A percentile compares a stretch with the other conserved stretches of the same genome.
Evolutionary conservation across 2,888 invertebrate genomes (phyloP).

Genomic region (Xylota segnis): DNA sequence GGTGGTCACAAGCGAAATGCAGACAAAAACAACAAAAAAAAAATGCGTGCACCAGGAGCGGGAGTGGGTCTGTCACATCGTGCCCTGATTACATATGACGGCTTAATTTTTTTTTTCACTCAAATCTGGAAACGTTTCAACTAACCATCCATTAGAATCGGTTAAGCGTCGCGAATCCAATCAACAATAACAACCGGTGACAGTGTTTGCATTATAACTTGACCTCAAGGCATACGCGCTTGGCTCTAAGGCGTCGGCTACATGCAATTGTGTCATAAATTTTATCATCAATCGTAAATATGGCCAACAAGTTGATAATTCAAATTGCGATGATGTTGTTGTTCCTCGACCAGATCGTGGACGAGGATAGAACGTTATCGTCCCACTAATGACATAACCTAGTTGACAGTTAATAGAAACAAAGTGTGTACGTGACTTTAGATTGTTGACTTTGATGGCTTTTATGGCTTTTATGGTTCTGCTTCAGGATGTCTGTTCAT

Average conservation of each 20-base stretch:
- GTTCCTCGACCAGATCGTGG: slow-evolving; percentile 6
- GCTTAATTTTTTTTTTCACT: slow-evolving; percentile 9
- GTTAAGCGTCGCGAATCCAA: slow-evolving; percentile 36
- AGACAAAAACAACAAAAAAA: slow-evolving; percentile 31
- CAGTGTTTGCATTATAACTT: slow-evolving; percentile 9
- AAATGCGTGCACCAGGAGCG: slow-evolving; percentile 49
- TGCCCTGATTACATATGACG: slow-evolving; percentile 54
- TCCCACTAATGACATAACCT: slow-evolving; percentile 18
- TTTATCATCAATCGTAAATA: slow-evolving; percentile 24
- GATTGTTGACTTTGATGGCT: not conserved
- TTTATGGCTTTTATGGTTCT: not conserved
- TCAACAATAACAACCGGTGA: slow-evolving; percentile 22
- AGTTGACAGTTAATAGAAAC: not conserved
- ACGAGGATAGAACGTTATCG: slow-evolving; percentile 10
- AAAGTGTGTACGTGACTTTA: slow-evolving; percentile 12
- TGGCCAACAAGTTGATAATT: not conserved
- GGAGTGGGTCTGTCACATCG: slow-evolving; percentile 44
- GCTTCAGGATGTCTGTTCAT: slow-evolving; percentile 5
- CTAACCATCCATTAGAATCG: slow-evolving; percentile 22
- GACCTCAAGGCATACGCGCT: not conserved
- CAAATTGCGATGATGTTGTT: not conserved
- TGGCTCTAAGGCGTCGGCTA: not conserved
- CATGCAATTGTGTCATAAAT: slow-evolving; percentile 36
- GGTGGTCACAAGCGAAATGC: slow-evolving; percentile 6
- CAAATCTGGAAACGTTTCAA: slow-evolving; percentile 30